These are phyloP conservation scores for Palythoa caribaeorum DNA, from an alignment of 92 coral and sea anemone species.

Conservation along the genomic window DNA sequence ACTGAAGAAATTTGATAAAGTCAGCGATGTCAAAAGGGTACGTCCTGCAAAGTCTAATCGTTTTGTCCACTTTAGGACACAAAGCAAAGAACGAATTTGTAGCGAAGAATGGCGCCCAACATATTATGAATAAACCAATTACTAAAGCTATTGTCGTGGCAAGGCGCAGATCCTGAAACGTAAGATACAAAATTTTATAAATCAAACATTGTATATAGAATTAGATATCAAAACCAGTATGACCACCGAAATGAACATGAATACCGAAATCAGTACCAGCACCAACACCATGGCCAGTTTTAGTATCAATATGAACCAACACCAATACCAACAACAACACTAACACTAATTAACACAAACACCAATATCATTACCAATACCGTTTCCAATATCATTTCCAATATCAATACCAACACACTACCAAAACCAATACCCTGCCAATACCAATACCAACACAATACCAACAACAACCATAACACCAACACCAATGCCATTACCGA, in stretches of 20 bases:
- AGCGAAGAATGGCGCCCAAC: constrained; percentile 86
- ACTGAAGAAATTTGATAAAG: constrained; percentile 79
- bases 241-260: background rate
- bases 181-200: background rate
- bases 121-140: constrained; percentile 76
- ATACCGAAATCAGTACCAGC: too few species aligned
- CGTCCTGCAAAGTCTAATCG: constrained; percentile 8
- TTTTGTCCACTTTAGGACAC: constrained; percentile 28
- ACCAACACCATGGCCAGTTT: too few species aligned
- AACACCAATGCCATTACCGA: too few species aligned
- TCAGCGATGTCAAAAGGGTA: constrained; percentile 44
- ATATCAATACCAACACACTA: too few species aligned
- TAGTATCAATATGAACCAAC: too few species aligned
- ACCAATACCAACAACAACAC: too few species aligned
- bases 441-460: too few species aligned
- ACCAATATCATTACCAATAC: too few species aligned
- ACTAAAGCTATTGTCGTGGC: constrained; percentile 92
- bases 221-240: background rate
- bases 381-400: too few species aligned
- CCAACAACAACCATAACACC: too few species aligned
- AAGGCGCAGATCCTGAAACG: constrained; percentile 79
- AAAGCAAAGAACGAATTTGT: constrained; percentile 69
- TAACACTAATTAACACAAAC: too few species aligned
- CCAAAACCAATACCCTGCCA: too few species aligned
- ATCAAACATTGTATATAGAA: background rate